A percentile compares a stretch with the other conserved stretches of the same genome.
Conservation (phyloP, 2,113 vertebrate genomes). For the Xiphorhynchus elegans region DNA sequence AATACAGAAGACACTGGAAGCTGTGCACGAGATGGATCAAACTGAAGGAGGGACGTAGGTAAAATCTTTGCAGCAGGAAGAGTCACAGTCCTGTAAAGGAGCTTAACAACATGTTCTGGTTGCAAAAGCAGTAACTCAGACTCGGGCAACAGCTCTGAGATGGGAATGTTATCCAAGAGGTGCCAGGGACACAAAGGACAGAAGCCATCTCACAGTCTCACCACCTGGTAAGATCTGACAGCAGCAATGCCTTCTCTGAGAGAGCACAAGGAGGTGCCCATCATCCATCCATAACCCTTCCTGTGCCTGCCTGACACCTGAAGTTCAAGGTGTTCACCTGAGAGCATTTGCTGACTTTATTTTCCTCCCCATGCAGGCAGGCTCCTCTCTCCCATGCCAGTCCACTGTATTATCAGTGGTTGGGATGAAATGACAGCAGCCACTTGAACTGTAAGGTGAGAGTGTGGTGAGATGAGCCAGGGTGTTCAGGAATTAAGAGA, state of each 20-base stretch:
- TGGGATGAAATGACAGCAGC: rapidly evolving
- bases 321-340: background rate
- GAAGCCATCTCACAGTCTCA: rapidly evolving
- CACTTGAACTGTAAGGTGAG: background rate
- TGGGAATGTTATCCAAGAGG: background rate
- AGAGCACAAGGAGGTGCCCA: rapidly evolving
- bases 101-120: background rate
- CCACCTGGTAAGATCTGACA: background rate
- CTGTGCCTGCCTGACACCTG: background rate
- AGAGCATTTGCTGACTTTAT: background rate
- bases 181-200: background rate
- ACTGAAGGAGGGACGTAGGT: background rate
- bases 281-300: background rate
- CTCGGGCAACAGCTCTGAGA: background rate
- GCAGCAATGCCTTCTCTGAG: background rate
- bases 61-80: background rate
- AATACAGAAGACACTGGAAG: background rate
- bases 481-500: background rate
- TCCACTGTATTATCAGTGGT: rapidly evolving
- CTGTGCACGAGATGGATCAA: background rate
- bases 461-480: rapidly evolving
- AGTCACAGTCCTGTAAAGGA: background rate
- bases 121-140: background rate
- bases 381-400: background rate
- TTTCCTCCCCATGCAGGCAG: rapidly evolving